Conservation (phyloP, 2,797 vertebrate genomes). For the Naso thynnoides region DNA sequence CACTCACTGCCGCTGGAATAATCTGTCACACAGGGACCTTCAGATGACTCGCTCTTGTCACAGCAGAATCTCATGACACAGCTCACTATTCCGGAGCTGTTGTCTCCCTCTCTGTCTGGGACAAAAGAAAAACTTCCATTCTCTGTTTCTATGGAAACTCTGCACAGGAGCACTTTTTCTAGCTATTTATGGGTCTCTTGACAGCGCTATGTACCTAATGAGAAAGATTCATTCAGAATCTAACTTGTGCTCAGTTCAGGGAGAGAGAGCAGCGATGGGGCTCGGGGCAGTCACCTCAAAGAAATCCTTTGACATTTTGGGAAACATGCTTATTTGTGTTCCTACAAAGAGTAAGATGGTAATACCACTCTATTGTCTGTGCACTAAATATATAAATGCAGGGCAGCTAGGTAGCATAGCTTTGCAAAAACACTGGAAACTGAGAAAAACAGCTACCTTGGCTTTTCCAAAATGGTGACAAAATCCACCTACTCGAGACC, state of each 20-base stretch:
- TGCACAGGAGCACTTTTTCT: conserved; percentile 57
- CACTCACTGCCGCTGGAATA: conserved; percentile 24
- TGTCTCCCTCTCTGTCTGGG: conserved; percentile 52
- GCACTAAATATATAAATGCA: not conserved
- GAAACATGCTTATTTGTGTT: not conserved
- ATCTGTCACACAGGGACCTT: conserved; percentile 36
- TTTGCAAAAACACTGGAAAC: not conserved
- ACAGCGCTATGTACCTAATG: conserved; percentile 62
- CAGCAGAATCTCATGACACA: conserved; percentile 42
- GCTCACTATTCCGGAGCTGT: conserved; percentile 56
- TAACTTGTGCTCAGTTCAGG: conserved; percentile 29
- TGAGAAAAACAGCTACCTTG: not conserved
- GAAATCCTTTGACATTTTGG: conserved; percentile 10
- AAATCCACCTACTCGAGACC: not conserved
- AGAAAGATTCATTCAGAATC: conserved; percentile 56
- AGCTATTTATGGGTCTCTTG: conserved; percentile 75
- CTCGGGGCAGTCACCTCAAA: conserved; percentile 14
- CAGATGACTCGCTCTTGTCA: conserved; percentile 38
- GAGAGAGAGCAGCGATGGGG: conserved; percentile 8
- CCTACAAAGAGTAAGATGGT: not conserved
- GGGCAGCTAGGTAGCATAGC: not conserved
- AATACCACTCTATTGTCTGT: conserved; percentile 9
- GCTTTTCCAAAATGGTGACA: not conserved
- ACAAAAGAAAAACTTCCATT: conserved; percentile 74
- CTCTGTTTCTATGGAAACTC: conserved; percentile 81